phyloP scores from a whole-genome alignment of 2,797 vertebrate species.

The Anguilla marmorata region DNA sequence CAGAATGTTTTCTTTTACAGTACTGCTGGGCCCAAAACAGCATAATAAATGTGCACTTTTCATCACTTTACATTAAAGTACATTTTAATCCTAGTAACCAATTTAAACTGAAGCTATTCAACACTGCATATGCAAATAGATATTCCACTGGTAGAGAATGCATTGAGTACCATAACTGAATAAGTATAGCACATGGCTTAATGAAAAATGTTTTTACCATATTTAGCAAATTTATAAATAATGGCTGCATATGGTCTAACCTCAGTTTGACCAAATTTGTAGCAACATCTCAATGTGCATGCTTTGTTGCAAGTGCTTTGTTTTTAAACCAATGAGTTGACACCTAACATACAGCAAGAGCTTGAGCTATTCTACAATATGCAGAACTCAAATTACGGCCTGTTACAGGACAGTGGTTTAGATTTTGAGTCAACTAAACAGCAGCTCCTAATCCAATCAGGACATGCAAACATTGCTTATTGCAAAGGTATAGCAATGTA shows the following conservation, averaged over 20 bases:
- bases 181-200: background rate
- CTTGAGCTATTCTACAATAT: background rate
- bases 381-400: background rate
- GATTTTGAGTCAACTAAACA: background rate
- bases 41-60: background rate
- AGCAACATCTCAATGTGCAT: background rate
- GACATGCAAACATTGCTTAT: background rate
- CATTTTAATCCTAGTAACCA: background rate
- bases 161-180: background rate
- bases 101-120: background rate
- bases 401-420: background rate
- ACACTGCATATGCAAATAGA: background rate
- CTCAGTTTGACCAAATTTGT: background rate
- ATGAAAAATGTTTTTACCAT: background rate
- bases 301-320: background rate
- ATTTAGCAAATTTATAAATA: background rate
- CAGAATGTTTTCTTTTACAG: background rate
- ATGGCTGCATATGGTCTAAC: background rate
- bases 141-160: background rate
- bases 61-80: background rate
- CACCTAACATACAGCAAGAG: background rate
- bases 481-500: background rate
- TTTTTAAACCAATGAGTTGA: background rate
- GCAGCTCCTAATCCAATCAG: background rate
- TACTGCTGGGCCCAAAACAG: background rate